Conservation (phyloP, 2,113 vertebrate genomes). For the Psilopogon haemacephalus region DNA sequence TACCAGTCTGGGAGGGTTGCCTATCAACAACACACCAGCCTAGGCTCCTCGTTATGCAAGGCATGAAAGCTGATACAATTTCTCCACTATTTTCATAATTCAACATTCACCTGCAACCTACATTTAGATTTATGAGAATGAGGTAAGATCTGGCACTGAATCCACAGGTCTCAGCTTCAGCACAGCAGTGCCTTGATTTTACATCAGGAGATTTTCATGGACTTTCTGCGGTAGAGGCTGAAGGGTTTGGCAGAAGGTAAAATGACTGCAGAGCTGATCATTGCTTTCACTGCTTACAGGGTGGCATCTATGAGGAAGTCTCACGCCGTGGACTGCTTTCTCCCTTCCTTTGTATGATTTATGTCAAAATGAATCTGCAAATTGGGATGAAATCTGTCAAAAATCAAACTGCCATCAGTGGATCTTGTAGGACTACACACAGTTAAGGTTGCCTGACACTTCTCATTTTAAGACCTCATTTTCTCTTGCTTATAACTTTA, state of each 20-base stretch:
- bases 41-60: background rate
- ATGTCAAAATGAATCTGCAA: conserved; percentile 38
- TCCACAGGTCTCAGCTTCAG: conserved; percentile 8
- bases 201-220: background rate
- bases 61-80: background rate
- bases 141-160: background rate
- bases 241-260: conserved; percentile 15
- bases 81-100: background rate
- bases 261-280: background rate
- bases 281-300: background rate
- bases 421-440: conserved; percentile 18
- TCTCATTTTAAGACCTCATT: conserved; percentile 47
- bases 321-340: background rate
- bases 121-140: background rate
- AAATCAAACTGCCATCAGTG: background rate
- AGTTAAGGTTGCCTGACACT: conserved; percentile 52
- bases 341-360: background rate
- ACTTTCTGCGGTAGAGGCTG: background rate
- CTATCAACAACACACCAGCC: background rate
- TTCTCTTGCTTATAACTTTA: conserved; percentile 57
- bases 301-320: background rate
- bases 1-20: background rate
- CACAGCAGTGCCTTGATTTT: background rate
- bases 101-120: background rate
- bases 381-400: conserved; percentile 42